Percentiles rank a stretch among this genome's conserved stretches.
These are phyloP conservation scores for Odocoileus hemionus DNA, from an alignment of 2,113 vertebrate genomes.

Conservation along the genomic window DNA sequence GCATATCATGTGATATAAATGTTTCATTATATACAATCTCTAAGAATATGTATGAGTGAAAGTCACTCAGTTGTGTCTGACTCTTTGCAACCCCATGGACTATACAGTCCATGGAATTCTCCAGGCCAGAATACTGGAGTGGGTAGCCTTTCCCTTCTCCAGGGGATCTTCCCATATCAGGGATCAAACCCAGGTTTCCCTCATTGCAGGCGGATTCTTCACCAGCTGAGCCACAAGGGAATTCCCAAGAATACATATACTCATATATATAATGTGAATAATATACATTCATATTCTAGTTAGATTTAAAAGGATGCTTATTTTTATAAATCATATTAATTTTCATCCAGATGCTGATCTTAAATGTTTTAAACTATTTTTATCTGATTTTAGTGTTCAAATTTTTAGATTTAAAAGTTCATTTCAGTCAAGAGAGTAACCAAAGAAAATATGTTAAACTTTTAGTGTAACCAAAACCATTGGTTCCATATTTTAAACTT, in stretches of 20 bases:
- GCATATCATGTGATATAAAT: neutral
- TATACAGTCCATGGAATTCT: neutral
- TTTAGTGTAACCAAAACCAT: neutral
- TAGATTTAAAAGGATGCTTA: neutral
- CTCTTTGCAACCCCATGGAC: neutral
- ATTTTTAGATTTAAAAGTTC: neutral
- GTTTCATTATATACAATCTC: neutral
- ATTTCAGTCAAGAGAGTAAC: neutral
- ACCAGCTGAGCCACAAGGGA: neutral
- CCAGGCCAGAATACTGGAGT: neutral
- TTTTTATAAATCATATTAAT: neutral
- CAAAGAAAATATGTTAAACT: neutral
- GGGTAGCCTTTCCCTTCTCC: neutral
- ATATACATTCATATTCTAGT: neutral
- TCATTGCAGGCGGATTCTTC: rapidly evolving
- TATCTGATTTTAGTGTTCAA: neutral
- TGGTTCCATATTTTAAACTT: neutral
- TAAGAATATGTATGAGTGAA: neutral
- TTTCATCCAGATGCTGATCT: neutral
- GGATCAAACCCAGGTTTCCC: neutral
- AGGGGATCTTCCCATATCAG: neutral
- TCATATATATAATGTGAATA: neutral
- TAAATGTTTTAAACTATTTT: neutral
- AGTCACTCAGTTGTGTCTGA: neutral
- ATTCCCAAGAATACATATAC: neutral